Evolutionary conservation across 2,797 vertebrate species (phyloP).

Genomic region (Betta splendens): DNA sequence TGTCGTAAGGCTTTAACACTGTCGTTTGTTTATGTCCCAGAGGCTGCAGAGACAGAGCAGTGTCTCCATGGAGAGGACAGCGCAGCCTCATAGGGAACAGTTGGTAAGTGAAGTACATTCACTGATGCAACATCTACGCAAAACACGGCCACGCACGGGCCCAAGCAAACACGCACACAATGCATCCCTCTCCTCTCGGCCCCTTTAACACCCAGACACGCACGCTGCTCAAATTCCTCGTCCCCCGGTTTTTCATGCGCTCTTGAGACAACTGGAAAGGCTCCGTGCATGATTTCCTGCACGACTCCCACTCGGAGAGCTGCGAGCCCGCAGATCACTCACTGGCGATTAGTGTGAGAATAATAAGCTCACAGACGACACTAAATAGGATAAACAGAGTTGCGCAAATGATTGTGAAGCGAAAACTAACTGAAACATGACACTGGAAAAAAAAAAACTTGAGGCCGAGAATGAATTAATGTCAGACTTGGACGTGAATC

Average conservation of each 20-base stretch:
- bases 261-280: constrained; percentile 71
- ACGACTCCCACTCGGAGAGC: constrained; percentile 64
- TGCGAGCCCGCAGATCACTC: constrained; percentile 55
- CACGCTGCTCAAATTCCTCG: constrained; percentile 62
- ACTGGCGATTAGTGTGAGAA: constrained; percentile 49
- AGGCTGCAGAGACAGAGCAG: constrained; percentile 59
- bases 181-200: constrained; percentile 27
- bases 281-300: constrained; percentile 53
- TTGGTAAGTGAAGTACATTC: constrained; percentile 57
- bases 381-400: constrained; percentile 62
- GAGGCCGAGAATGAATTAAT: constrained; percentile 7
- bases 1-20: constrained; percentile 45
- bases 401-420: constrained; percentile 23
- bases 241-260: constrained; percentile 62
- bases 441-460: constrained; percentile 26
- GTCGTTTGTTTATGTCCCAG: constrained; percentile 60
- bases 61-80: constrained; percentile 35
- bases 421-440: constrained; percentile 25
- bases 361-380: constrained; percentile 62
- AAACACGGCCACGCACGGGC: constrained; percentile 64
- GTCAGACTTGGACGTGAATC: constrained; percentile 23
- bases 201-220: constrained; percentile 39
- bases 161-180: constrained; percentile 43
- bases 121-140: constrained; percentile 47
- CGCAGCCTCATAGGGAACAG: constrained; percentile 32